Percentiles rank a stretch among this genome's conserved stretches.
Conservation (phyloP, 2,113 vertebrate genomes). For the Solea solea region DNA sequence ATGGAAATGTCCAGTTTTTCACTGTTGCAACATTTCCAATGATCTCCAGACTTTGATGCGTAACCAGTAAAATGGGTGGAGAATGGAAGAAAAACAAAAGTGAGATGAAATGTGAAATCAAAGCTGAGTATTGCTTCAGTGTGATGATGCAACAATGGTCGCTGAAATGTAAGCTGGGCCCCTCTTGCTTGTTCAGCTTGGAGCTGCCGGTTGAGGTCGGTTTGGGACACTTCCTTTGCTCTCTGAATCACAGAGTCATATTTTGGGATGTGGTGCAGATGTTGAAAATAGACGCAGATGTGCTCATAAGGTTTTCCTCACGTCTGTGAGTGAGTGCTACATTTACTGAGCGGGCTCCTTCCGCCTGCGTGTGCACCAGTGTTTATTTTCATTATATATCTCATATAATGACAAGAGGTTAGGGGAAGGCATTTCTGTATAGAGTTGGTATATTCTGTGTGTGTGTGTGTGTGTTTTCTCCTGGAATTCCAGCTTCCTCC, state of each 20-base stretch:
- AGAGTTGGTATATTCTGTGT: not conserved
- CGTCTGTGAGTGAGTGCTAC: not conserved
- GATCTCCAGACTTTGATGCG: conserved; percentile 13
- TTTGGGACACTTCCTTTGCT: conserved; percentile 49
- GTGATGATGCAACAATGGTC: conserved; percentile 51
- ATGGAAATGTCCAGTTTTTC: conserved; percentile 27
- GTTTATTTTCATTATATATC: not conserved
- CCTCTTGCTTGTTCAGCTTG: conserved; percentile 17
- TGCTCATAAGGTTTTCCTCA: conserved; percentile 37
- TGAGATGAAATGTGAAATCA: conserved; percentile 12
- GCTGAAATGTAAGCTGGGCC: conserved; percentile 36
- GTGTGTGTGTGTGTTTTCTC: not conserved
- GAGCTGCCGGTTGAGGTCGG: conserved; percentile 43
- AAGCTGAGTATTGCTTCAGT: conserved; percentile 6
- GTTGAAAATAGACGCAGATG: conserved; percentile 59
- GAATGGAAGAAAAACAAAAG: conserved; percentile 28
- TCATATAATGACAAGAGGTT: too few relatives aligned
- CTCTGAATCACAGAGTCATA: conserved; percentile 53
- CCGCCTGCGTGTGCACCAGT: not conserved
- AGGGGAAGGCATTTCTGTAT: too few relatives aligned
- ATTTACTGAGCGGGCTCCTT: not conserved
- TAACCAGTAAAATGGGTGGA: not conserved
- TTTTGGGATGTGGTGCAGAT: conserved; percentile 66
- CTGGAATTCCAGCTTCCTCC: not conserved
- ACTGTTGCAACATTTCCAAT: too few relatives aligned